Evolutionary conservation across 1,140 invertebrate species (phyloP), one percentile per base, ranked within the genome.

Genomic region (Onthophagus taurus): DNA sequence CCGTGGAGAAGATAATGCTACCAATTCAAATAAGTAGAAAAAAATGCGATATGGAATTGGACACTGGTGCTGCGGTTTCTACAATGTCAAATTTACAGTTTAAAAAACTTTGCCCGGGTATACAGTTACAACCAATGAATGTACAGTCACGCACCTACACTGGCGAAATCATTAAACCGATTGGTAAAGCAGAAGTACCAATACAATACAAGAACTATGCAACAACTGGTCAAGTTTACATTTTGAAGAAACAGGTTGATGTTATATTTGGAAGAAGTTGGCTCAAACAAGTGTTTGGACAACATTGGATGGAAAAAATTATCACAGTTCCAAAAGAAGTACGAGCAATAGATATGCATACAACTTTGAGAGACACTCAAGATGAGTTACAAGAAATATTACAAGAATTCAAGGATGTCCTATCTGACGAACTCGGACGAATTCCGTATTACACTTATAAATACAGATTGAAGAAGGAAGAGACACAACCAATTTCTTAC

Each of bases 401-500:
- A 19, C 19, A 31, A 4, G 26, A 43, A 31, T 43, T 7, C 16
- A 30, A 31, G 7, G 21, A 41, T 13, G 14, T 43, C 29, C n/a
- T n/a, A n/a, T n/a, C n/a, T n/a, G n/a, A 4, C 12, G 29, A 43
- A 17, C 12, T 43, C 30, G 41, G 29, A 21, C 11, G 12, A 43
- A 43, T 43, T 33, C 41, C 29, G 2, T 31, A 43, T 43, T 43
- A 31, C 11, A 12, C 13, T 12, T 31, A 43, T 13, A 24, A 17
- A 8, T 43, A 24, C 17, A 24, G 14, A 24, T 12, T 43, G n/a
- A 19, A 12, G 21, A 31, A 43, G 12, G 26, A 2, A 19, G 44
- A 52, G 7, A 48, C 46, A 18, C 46, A 38, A 30, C 55, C 54
- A 41, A 58, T 31, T 57, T 54, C 37, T 30, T 53, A n/a, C 4